phyloP scores from a whole-genome alignment of 2,888 invertebrate genomes.

The Euproctis similis region DNA sequence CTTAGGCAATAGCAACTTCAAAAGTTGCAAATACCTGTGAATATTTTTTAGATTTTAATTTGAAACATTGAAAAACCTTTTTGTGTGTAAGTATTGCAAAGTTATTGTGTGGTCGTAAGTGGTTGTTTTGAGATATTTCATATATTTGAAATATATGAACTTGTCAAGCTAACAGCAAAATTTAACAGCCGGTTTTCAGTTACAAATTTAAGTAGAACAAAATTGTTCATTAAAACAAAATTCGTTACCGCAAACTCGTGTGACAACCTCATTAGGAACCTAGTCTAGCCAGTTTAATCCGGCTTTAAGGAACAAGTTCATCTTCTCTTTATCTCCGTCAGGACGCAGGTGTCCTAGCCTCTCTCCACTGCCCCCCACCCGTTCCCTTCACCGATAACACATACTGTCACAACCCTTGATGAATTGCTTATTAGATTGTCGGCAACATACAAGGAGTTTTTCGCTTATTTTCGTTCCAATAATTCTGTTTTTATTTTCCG shows the following conservation, averaged over 20 bases:
- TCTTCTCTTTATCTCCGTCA: constrained; percentile 52
- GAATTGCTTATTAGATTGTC: constrained; percentile 69
- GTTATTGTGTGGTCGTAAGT: no score
- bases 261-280: constrained; percentile 45
- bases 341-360: constrained; percentile 51
- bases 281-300: constrained; percentile 48
- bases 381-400: constrained; percentile 45
- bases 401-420: constrained; percentile 64
- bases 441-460: constrained; percentile 40
- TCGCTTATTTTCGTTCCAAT: constrained; percentile 47
- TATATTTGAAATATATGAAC: no score
- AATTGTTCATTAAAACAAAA: background rate
- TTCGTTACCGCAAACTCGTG: constrained; percentile 7
- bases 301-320: constrained; percentile 50
- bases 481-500: constrained; percentile 35
- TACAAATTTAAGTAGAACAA: no score
- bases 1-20: no score
- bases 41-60: no score
- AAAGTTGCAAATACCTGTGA: no score
- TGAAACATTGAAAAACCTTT: no score
- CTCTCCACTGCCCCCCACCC: constrained; percentile 14
- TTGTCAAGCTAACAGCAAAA: no score
- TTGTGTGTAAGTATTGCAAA: no score
- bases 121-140: no score
- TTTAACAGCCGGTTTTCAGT: no score